phyloP scores from a whole-genome alignment of 2,797 vertebrate species.

The Selene dorsalis region DNA sequence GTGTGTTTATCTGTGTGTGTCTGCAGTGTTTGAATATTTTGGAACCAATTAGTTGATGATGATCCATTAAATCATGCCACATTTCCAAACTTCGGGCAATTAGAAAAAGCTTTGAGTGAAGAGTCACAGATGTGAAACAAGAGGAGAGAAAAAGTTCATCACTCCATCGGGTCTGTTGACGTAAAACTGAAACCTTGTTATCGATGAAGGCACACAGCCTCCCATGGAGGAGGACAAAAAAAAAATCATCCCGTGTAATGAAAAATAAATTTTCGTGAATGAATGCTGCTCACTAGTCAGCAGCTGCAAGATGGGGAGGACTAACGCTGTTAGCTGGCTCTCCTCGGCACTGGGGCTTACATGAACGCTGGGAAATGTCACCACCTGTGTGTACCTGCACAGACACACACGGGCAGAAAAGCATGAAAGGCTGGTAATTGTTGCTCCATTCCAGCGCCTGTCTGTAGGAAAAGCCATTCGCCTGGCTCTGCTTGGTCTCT shows the following conservation, averaged over 20 bases:
- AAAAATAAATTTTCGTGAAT: background rate
- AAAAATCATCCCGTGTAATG: background rate
- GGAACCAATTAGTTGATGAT: constrained; percentile 65
- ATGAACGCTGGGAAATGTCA: constrained; percentile 23
- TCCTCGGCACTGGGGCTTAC: background rate
- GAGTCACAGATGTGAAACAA: constrained; percentile 1
- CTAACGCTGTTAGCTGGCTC: background rate
- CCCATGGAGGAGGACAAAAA: background rate
- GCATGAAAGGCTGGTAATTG: constrained; percentile 46
- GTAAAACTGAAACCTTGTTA: constrained; percentile 22
- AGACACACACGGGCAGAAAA: background rate
- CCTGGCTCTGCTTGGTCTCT: constrained; percentile 44
- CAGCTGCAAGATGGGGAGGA: background rate
- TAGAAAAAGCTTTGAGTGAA: constrained; percentile 62
- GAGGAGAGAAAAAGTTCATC: constrained; percentile 14
- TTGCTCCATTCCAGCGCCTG: constrained; percentile 16
- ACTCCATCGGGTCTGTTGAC: constrained; percentile 17
- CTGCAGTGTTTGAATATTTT: constrained; percentile 35
- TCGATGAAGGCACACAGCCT: background rate
- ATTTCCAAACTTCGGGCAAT: constrained; percentile 61
- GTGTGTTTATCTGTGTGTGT: constrained; percentile 7
- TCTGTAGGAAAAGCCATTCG: constrained; percentile 31
- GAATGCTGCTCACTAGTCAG: background rate
- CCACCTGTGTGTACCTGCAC: constrained; percentile 5
- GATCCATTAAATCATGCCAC: constrained; percentile 53